Evolutionary conservation across 2,888 invertebrate species (phyloP).

Genomic region (Drosophila conformis): DNA sequence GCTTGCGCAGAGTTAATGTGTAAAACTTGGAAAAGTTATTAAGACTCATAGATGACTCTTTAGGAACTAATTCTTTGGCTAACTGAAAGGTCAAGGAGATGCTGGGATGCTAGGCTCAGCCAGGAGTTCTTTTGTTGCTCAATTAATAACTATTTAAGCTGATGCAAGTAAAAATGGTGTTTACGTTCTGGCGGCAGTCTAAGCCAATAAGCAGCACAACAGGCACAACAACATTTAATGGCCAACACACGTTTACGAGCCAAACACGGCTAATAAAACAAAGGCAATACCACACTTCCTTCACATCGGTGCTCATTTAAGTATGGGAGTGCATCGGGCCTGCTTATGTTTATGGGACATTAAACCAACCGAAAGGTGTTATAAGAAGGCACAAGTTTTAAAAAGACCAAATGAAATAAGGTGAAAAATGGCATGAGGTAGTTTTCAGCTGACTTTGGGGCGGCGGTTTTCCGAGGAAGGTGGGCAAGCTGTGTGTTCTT

Average conservation of each 20-base stretch:
- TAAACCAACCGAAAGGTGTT: constrained; percentile 40
- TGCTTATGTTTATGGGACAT: constrained; percentile 40
- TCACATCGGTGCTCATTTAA: neutral
- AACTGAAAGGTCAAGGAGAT: neutral
- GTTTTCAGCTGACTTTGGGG: neutral
- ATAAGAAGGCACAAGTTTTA: constrained; percentile 16
- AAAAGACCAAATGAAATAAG: constrained; percentile 38
- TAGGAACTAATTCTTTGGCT: neutral
- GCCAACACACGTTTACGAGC: constrained; percentile 22
- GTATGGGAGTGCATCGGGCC: constrained; percentile 9
- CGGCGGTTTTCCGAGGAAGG: neutral
- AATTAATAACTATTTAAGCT: constrained; percentile 36
- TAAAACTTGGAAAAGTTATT: neutral
- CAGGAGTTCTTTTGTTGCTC: neutral
- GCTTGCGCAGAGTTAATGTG: neutral
- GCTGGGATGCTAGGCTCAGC: neutral
- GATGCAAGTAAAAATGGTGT: constrained; percentile 26
- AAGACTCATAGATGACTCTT: neutral
- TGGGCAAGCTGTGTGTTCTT: neutral
- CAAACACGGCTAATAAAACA: constrained; percentile 25
- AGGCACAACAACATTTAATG: constrained; percentile 24
- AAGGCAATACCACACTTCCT: neutral
- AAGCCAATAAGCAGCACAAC: constrained; percentile 16
- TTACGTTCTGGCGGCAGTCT: constrained; percentile 15
- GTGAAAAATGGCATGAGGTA: neutral